Conservation (phyloP, 2,888 invertebrate genomes). For the Spatulosminthurus flaviceps region DNA sequence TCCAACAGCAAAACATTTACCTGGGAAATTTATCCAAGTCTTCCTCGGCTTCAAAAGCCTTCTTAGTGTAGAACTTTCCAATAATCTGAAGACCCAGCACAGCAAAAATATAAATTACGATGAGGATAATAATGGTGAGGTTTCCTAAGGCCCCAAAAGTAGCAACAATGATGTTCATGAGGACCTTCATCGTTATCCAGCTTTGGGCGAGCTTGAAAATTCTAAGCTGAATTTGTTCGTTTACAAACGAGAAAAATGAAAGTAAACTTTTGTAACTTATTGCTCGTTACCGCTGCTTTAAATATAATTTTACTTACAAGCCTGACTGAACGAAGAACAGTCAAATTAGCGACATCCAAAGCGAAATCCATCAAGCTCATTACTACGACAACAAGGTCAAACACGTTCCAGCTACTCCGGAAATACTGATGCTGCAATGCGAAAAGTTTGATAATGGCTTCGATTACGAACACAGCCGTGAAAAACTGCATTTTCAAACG, state of each 20-base stretch:
- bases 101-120: conserved; percentile 68
- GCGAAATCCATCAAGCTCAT: conserved; percentile 86
- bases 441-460: conserved; percentile 90
- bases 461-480: conserved; percentile 92
- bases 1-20: not conserved
- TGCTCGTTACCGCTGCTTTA: no score
- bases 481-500: conserved; percentile 76
- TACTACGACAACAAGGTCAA: conserved; percentile 92
- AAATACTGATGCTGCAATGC: conserved; percentile 94
- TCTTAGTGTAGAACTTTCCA: conserved; percentile 29
- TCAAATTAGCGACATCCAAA: conserved; percentile 72
- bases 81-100: conserved; percentile 40
- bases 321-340: conserved; percentile 85
- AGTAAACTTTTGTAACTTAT: no score
- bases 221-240: conserved; percentile 79
- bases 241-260: not conserved
- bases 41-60: conserved; percentile 24
- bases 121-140: conserved; percentile 90
- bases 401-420: conserved; percentile 94
- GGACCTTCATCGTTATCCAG: conserved; percentile 97
- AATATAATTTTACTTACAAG: conserved; percentile 73
- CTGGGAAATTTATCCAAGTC: conserved; percentile 36
- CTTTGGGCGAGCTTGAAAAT: conserved; percentile 95
- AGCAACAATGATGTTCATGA: conserved; percentile 93
- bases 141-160: conserved; percentile 95